phyloP scores from a whole-genome alignment of 2,113 vertebrate species.

The Phoxinus phoxinus region DNA sequence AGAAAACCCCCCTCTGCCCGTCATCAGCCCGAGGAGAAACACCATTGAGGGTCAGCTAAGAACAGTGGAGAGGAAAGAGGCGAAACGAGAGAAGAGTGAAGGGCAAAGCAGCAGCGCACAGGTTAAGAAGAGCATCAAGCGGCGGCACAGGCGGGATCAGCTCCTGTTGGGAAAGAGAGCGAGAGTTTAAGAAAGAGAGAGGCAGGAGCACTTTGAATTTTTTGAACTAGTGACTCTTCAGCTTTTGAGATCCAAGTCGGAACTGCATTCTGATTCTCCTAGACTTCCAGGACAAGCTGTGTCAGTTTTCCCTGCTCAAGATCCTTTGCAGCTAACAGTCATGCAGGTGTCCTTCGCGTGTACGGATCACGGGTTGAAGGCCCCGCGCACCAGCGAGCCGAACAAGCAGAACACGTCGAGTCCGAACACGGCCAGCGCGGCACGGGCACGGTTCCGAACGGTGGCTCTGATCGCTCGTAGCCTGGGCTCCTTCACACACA shows the following conservation, averaged over 20 bases:
- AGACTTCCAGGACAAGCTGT: slow-evolving; percentile 14
- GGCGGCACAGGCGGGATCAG: slow-evolving; percentile 8
- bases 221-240: not conserved
- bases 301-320: not conserved
- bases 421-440: slow-evolving; percentile 88
- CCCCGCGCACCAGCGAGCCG: slow-evolving; percentile 88
- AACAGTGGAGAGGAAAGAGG: slow-evolving; percentile 28
- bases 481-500: slow-evolving; percentile 93
- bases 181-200: slow-evolving; percentile 19
- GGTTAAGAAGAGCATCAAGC: slow-evolving; percentile 39
- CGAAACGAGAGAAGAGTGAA: not conserved
- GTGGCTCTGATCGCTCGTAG: slow-evolving; percentile 97
- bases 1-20: slow-evolving; percentile 39
- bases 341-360: slow-evolving; percentile 99
- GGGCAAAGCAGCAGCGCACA: slow-evolving; percentile 39
- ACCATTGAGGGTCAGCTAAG: slow-evolving; percentile 12
- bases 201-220: not conserved
- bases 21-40: slow-evolving; percentile 14
- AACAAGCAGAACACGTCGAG: slow-evolving; percentile 92
- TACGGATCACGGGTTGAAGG: slow-evolving; percentile 95
- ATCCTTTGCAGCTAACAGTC: slow-evolving; percentile 62
- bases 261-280: not conserved
- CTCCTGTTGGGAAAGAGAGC: slow-evolving; percentile 19
- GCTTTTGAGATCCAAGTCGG: not conserved
- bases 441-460: slow-evolving; percentile 92